A percentile compares a stretch with the other conserved stretches of the same genome.
Conservation (phyloP, 2,113 vertebrate genomes). For the Gasterosteus nipponicus region DNA sequence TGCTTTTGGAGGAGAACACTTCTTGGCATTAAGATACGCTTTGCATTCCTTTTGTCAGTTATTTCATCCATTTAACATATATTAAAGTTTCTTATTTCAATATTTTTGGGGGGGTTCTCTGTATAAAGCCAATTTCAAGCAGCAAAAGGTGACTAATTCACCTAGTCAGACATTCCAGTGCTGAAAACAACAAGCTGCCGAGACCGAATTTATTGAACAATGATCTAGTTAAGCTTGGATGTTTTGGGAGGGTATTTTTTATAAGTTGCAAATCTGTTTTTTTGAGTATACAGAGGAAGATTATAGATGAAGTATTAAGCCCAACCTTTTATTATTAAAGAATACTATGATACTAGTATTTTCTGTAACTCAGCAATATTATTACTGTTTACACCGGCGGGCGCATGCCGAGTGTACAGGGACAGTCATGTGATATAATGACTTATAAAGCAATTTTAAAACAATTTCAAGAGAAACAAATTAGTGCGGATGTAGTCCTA, state of each 20-base stretch:
- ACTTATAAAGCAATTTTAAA: not conserved
- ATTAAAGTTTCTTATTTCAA: not conserved
- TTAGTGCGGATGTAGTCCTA: no score
- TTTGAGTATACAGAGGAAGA: not conserved
- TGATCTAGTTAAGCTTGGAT: not conserved
- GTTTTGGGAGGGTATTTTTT: not conserved
- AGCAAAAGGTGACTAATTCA: not conserved
- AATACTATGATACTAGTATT: not conserved
- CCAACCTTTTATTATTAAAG: not conserved
- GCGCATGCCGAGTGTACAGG: no score
- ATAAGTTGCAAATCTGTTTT: not conserved
- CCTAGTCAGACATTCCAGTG: not conserved
- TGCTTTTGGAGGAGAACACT: not conserved
- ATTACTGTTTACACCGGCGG: not conserved
- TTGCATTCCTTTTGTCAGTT: not conserved
- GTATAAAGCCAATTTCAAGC: not conserved
- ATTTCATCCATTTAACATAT: not conserved
- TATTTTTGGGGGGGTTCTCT: not conserved
- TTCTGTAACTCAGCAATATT: not conserved
- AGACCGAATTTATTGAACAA: not conserved
- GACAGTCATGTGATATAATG: no score
- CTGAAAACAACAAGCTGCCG: not conserved
- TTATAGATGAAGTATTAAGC: not conserved
- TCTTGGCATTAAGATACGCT: slow-evolving; percentile 3
- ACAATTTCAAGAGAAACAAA: no score